phyloP scores from a whole-genome alignment of 2,113 vertebrate species.

The Pluvianellus socialis region DNA sequence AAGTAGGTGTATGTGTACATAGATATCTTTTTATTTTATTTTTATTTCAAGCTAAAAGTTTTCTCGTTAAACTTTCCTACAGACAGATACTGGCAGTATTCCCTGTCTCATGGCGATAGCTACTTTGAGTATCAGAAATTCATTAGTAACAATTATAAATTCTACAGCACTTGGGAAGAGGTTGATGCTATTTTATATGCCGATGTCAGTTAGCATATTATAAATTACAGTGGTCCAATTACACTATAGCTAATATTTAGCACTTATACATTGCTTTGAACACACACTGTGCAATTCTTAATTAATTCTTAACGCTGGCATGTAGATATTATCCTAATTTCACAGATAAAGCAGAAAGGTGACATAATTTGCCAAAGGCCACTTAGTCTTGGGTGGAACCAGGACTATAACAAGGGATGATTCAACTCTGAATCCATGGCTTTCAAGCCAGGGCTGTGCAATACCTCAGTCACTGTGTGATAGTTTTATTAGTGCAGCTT shows the following conservation, averaged over 20 bases:
- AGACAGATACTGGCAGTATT: constrained; percentile 22
- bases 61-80: background rate
- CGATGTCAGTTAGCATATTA: background rate
- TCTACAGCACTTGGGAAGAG: constrained; percentile 22
- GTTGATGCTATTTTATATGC: constrained; percentile 20
- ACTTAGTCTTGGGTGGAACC: background rate
- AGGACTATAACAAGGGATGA: background rate
- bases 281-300: background rate
- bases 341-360: constrained; percentile 8
- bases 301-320: background rate
- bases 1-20: background rate
- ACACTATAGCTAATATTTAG: constrained; percentile 21
- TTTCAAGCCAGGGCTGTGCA: background rate
- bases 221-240: constrained; percentile 30
- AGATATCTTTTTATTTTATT: background rate
- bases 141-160: constrained; percentile 46
- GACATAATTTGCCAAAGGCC: background rate
- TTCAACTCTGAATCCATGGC: background rate
- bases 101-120: background rate
- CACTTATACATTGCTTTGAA: constrained; percentile 12
- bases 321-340: constrained; percentile 2
- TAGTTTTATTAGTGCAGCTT: background rate
- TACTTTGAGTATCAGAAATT: constrained; percentile 18
- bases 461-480: background rate
- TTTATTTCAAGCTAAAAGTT: background rate